These are phyloP conservation scores for Enchytraeus crypticus DNA, from an alignment of 2,888 invertebrate species.

Conservation along the genomic window DNA sequence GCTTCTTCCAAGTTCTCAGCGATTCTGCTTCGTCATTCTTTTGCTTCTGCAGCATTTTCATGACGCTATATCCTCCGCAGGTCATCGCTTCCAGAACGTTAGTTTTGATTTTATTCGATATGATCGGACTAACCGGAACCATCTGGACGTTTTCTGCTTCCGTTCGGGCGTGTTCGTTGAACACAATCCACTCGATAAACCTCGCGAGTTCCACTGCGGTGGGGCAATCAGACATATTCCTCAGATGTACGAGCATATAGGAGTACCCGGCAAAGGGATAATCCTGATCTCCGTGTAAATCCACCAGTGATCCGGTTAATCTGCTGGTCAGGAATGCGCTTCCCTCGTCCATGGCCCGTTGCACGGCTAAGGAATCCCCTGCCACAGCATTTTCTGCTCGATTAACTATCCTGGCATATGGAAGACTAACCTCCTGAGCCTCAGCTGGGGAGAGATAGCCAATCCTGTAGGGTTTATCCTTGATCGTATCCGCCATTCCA, in stretches of 20 bases:
- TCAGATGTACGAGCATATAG: neutral
- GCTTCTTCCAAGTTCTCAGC: constrained; percentile 29
- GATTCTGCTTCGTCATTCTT: constrained; percentile 24
- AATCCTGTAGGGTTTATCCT: constrained; percentile 29
- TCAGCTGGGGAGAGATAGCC: constrained; percentile 37
- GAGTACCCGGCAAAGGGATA: neutral
- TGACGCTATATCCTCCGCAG: constrained; percentile 22
- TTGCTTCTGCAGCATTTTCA: constrained; percentile 28
- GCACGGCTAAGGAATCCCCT: constrained; percentile 15
- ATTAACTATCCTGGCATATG: constrained; percentile 31
- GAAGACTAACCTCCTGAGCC: constrained; percentile 22
- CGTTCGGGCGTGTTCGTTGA: neutral
- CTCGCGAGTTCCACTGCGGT: neutral
- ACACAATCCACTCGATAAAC: neutral
- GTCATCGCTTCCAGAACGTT: neutral
- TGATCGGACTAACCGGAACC: neutral
- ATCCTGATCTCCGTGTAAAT: neutral
- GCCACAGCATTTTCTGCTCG: constrained; percentile 23
- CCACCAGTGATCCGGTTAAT: neutral
- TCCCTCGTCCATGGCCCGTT: neutral
- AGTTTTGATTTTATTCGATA: neutral
- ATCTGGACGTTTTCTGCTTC: neutral
- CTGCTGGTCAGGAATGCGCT: neutral
- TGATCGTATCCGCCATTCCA: constrained; percentile 21
- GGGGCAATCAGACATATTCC: neutral